A percentile compares a stretch with the other conserved stretches of the same genome.
Conservation (phyloP, 1,140 invertebrate species). For the Meloidogyne exigua region DNA sequence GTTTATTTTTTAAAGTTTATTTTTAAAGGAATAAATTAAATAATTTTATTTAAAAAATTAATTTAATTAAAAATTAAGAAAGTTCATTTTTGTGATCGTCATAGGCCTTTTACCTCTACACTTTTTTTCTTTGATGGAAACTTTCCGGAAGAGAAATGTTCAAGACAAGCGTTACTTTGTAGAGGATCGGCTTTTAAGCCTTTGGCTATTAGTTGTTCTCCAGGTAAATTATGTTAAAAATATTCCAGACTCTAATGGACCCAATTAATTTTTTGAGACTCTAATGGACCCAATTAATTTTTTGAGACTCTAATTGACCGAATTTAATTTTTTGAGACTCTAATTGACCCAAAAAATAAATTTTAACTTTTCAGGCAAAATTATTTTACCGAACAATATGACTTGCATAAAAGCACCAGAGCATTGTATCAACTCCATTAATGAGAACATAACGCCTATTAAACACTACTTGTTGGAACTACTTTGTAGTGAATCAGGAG, state of each 20-base stretch:
- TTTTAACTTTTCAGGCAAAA: conserved; percentile 10
- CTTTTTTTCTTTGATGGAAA: conserved; percentile 20
- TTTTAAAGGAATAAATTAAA: background rate
- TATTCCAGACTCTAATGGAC: background rate
- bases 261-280: background rate
- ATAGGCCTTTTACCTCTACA: conserved; percentile 18
- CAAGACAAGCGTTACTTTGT: conserved; percentile 28
- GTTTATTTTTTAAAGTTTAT: conserved; percentile 9
- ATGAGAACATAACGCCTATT: conserved; percentile 3
- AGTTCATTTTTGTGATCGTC: conserved; percentile 23
- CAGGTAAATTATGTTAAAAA: background rate
- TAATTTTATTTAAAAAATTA: no score
- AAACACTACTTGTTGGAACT: background rate
- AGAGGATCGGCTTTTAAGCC: conserved; percentile 9
- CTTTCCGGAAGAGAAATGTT: conserved; percentile 12
- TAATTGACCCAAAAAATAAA: background rate
- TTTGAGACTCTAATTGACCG: background rate
- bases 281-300: background rate
- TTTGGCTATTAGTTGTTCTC: conserved; percentile 24
- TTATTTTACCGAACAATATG: conserved; percentile 19
- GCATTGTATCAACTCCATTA: background rate
- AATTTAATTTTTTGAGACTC: no score
- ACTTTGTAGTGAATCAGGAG: background rate
- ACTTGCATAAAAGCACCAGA: conserved; percentile 9
- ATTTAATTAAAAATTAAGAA: background rate